Base-by-base conservation (phyloP, 2,113 vertebrate genomes). In the Calyptommatus sinebrachiatus region DNA sequence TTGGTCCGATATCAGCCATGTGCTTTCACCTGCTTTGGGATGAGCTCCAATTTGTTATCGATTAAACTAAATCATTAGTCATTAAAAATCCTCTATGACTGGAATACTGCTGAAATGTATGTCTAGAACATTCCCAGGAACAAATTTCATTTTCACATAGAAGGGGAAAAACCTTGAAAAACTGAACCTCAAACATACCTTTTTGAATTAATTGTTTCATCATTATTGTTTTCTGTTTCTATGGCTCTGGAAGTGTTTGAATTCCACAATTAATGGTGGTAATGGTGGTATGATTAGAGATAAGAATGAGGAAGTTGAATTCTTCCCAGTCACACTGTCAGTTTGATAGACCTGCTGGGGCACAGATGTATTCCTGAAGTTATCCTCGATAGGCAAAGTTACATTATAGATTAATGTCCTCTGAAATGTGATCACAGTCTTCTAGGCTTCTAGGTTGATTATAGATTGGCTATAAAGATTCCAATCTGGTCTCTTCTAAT, bases 321-420 rank as follows among this genome's bases (percentile, higher is more conserved):
- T 80, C 83, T 86, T 48, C 87, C 80, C 86, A 71, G 71, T 89
- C 2, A 18, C 48, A 88, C 45, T 71, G 81, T 85, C 84, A 69
- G 69, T 12, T 76, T 48, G 82, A 57, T 78, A 84, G 76, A 78
- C 82, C 80, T 77, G 81, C n/a, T n/a, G n/a, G 45, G 48, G 41
- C 70, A 60, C 79, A 73, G 88, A 87, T 82, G 1, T 1, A 7
- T 81, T 73, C 79, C 75, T 80, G 6, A 78, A 53, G 50, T 20
- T 29, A 57, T 24, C 65, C 0, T 26, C 29, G 73, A 61, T 50
- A 88, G 10, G 73, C 76, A 29, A 61, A 73, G 69, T 29, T 24
- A 0, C 0, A 1, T 26, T 69, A 41, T 74, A 68, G 63, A 35
- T n/a, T 60, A 85, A 24, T 31, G 45, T 29, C 10, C 14, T 68